Conservation (phyloP, 2,888 invertebrate genomes). For the Metopia argyrocephala region DNA sequence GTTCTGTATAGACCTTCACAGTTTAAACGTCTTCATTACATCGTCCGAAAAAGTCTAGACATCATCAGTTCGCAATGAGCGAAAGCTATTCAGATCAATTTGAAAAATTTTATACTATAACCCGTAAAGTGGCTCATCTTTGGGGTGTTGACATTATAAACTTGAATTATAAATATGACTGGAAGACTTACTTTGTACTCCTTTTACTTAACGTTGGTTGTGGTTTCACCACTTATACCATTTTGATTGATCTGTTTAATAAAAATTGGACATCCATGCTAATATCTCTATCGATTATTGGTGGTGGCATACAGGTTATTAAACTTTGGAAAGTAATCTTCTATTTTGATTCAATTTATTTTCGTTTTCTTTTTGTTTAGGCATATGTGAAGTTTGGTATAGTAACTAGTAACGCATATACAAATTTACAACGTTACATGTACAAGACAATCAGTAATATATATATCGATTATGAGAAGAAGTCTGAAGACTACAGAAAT, state of each 20-base stretch:
- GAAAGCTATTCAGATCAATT: constrained; percentile 15
- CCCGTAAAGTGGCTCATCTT: not conserved
- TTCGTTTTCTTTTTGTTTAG: not conserved
- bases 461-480: constrained; percentile 18
- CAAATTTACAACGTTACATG: not conserved
- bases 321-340: not conserved
- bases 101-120: not conserved
- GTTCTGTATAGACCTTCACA: too few species aligned
- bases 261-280: not conserved
- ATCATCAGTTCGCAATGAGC: constrained; percentile 1
- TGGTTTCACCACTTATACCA: constrained; percentile 21
- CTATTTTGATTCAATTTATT: not conserved
- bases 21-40: too few species aligned
- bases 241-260: constrained; percentile 7
- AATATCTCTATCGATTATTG: constrained; percentile 2
- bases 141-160: constrained; percentile 23
- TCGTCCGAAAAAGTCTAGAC: too few species aligned
- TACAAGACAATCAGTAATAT: constrained; percentile 17
- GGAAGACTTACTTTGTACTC: constrained; percentile 11
- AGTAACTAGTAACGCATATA: not conserved
- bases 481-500: not conserved
- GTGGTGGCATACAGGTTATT: constrained; percentile 42
- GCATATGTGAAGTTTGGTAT: constrained; percentile 25
- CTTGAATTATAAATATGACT: not conserved
- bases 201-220: not conserved